Evolutionary conservation across 2,888 invertebrate genomes (phyloP).

Genomic region (Bellardia bayeri): DNA sequence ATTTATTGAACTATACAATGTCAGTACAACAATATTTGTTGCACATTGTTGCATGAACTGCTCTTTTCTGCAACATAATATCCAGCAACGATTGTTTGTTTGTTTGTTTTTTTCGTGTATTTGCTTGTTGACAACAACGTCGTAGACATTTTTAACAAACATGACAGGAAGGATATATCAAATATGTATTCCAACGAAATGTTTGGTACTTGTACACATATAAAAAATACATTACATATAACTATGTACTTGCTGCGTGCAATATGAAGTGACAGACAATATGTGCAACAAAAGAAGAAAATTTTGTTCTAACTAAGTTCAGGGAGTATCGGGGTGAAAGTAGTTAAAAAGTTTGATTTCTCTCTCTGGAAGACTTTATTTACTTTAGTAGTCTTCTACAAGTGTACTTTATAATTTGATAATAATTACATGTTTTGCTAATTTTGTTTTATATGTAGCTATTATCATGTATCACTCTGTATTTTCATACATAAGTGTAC

Average conservation of each 20-base stretch:
- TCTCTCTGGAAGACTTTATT: too few relatives aligned
- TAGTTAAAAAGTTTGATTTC: too few relatives aligned
- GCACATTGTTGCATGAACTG: constrained; percentile 29
- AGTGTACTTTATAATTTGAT: too few relatives aligned
- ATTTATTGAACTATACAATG: constrained; percentile 15
- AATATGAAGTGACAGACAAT: neutral
- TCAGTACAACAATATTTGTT: neutral
- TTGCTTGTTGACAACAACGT: constrained; percentile 52
- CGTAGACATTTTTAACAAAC: constrained; percentile 50
- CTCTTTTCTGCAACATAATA: constrained; percentile 22
- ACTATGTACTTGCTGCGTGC: neutral
- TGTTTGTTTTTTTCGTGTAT: constrained; percentile 20
- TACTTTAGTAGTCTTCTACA: too few relatives aligned
- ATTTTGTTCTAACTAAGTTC: too few relatives aligned
- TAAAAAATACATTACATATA: neutral
- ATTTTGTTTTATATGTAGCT: constrained; percentile 5
- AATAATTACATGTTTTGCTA: too few relatives aligned
- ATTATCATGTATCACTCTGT: constrained; percentile 25
- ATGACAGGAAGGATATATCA: constrained; percentile 58
- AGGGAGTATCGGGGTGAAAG: too few relatives aligned
- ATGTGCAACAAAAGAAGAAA: neutral
- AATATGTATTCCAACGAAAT: constrained; percentile 41
- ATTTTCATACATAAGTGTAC: neutral
- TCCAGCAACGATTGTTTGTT: neutral
- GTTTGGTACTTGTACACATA: neutral